Conservation (phyloP, 2,113 vertebrate genomes). For the Thunnus thynnus region DNA sequence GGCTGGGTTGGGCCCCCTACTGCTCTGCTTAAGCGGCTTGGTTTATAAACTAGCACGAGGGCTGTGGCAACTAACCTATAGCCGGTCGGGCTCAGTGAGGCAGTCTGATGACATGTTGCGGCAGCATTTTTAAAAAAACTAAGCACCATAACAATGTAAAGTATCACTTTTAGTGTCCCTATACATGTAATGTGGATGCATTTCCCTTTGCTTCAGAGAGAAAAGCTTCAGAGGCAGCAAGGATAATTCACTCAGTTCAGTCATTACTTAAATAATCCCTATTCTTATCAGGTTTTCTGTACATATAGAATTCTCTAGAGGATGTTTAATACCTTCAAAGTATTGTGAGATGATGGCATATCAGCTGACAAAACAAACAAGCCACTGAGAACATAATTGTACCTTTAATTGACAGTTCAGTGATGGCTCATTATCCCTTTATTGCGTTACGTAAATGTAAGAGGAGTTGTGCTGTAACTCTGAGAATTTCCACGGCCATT, state of each 20-base stretch:
- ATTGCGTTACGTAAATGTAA: slow-evolving; percentile 59
- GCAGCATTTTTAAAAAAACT: background rate
- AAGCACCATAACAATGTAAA: slow-evolving; percentile 45
- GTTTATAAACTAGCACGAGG: too few relatives aligned
- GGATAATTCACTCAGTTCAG: slow-evolving; percentile 34
- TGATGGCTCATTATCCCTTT: slow-evolving; percentile 71
- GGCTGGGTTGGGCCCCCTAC: too few relatives aligned
- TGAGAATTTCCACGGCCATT: slow-evolving; percentile 39
- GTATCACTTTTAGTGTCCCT: slow-evolving; percentile 17
- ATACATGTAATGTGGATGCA: background rate
- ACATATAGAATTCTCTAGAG: slow-evolving; percentile 41
- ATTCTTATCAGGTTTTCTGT: slow-evolving; percentile 41
- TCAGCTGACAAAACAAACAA: slow-evolving; percentile 55
- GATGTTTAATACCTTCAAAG: slow-evolving; percentile 21
- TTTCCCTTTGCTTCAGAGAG: slow-evolving; percentile 30
- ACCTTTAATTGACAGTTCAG: slow-evolving; percentile 66
- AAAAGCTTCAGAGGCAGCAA: slow-evolving; percentile 39
- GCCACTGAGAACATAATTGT: slow-evolving; percentile 43
- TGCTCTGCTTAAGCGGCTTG: too few relatives aligned
- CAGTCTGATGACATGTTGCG: too few relatives aligned
- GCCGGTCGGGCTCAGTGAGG: too few relatives aligned
- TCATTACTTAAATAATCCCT: slow-evolving; percentile 45
- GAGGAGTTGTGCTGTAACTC: slow-evolving; percentile 31
- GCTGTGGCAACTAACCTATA: too few relatives aligned
- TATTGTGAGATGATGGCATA: slow-evolving; percentile 24